Conservation (phyloP, 2,888 invertebrate genomes). For the Helleia helle region DNA sequence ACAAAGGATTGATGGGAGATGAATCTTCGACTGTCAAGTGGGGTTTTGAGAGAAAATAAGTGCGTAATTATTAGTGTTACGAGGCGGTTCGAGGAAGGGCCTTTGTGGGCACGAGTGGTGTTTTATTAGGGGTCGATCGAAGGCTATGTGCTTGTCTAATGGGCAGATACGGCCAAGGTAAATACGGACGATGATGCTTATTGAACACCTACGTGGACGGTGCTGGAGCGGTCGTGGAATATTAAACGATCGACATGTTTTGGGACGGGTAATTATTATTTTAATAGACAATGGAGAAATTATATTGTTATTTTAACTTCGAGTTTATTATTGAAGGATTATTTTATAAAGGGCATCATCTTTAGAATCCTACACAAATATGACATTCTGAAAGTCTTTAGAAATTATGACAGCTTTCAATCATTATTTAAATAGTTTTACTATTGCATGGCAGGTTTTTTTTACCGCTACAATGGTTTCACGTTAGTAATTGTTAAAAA, state of each 20-base stretch:
- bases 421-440: too few species aligned
- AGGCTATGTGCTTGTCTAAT: conserved; percentile 18
- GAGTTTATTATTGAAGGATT: too few species aligned
- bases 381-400: too few species aligned
- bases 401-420: too few species aligned
- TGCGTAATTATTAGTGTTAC: conserved; percentile 56
- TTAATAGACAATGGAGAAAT: too few species aligned
- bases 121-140: conserved; percentile 44
- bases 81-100: conserved; percentile 42
- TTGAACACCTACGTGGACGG: conserved; percentile 6
- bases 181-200: conserved; percentile 5
- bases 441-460: too few species aligned
- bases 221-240: too few species aligned
- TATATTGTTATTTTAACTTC: too few species aligned
- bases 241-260: not conserved
- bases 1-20: conserved; percentile 61
- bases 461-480: too few species aligned
- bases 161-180: conserved; percentile 13
- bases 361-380: too few species aligned
- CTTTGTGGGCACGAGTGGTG: conserved; percentile 44
- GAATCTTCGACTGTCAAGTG: conserved; percentile 54
- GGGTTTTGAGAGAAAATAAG: conserved; percentile 65
- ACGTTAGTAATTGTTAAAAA: too few species aligned
- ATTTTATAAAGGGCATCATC: too few species aligned
- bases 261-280: not conserved